Percentiles rank a stretch among this genome's conserved stretches.
These are phyloP conservation scores for Penaeus monodon DNA, from an alignment of 2,888 invertebrate species.

Conservation along the genomic window DNA sequence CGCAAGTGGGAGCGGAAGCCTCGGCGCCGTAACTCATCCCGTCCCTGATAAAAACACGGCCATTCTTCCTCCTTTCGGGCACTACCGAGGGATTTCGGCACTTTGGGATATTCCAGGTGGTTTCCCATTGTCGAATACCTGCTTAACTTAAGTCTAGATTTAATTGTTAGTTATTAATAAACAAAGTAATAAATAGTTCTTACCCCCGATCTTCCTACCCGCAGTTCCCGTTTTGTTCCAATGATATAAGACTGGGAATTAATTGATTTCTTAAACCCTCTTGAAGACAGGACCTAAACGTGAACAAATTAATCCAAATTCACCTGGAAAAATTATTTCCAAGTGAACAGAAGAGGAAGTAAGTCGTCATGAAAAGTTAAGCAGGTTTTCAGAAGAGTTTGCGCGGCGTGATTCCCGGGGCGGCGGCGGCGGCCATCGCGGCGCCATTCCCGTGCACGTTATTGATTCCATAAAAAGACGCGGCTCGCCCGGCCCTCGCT, in stretches of 20 bases:
- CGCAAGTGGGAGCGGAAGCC: conserved; percentile 54
- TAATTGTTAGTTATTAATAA: conserved; percentile 39
- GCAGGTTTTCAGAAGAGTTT: conserved; percentile 47
- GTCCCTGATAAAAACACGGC: conserved; percentile 29
- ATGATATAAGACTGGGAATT: conserved; percentile 52
- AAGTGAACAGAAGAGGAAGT: neutral
- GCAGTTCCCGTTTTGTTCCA: conserved; percentile 64
- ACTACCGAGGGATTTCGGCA: no score
- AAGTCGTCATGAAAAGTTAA: neutral
- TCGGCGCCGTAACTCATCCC: conserved; percentile 40
- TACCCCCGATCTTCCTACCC: conserved; percentile 62
- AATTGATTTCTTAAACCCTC: neutral
- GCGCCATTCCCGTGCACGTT: conserved; percentile 64
- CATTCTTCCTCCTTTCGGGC: neutral
- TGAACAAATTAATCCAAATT: neutral
- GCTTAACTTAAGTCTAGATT: neutral
- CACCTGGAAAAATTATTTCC: neutral
- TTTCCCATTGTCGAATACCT: conserved; percentile 26
- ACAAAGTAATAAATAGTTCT: conserved; percentile 57
- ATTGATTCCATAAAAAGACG: conserved; percentile 66
- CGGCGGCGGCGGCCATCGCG: conserved; percentile 59
- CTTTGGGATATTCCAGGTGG: neutral
- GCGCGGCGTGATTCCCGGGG: conserved; percentile 38
- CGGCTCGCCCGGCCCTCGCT: conserved; percentile 56
- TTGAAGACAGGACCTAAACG: neutral